phyloP scores from a whole-genome alignment of 2,113 vertebrate genomes.

The Psammodynastes pulverulentus region DNA sequence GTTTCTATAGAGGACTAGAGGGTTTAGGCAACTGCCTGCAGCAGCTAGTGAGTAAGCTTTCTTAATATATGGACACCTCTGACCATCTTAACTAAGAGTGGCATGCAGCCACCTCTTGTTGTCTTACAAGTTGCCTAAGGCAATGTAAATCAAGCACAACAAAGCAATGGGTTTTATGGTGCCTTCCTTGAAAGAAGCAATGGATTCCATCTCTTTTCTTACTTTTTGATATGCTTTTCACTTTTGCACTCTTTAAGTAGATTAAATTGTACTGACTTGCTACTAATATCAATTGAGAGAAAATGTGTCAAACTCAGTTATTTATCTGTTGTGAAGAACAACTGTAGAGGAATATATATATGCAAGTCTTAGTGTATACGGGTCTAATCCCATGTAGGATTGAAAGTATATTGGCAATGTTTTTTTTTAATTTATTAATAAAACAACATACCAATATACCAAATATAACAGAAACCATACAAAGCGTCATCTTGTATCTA shows the following conservation, averaged over 20 bases:
- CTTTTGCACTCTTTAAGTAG: neutral
- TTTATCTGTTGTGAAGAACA: constrained; percentile 5
- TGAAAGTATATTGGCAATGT: too few relatives aligned
- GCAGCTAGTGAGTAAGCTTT: constrained; percentile 14
- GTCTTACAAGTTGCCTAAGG: constrained; percentile 21
- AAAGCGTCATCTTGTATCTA: too few relatives aligned
- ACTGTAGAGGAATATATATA: neutral
- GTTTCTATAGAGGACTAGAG: constrained; percentile 49
- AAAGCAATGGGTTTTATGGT: neutral
- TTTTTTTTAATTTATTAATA: too few relatives aligned
- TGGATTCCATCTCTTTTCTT: constrained; percentile 10
- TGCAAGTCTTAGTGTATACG: too few relatives aligned
- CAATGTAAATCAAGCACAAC: neutral
- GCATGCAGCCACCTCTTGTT: constrained; percentile 5
- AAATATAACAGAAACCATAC: too few relatives aligned
- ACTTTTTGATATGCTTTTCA: neutral
- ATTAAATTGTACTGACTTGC: constrained; percentile 30
- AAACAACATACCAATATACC: too few relatives aligned
- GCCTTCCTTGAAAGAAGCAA: neutral
- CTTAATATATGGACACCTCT: neutral
- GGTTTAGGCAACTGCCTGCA: constrained; percentile 48
- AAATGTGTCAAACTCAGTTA: neutral
- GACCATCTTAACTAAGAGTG: constrained; percentile 49
- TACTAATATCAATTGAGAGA: neutral
- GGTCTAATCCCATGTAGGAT: too few relatives aligned